These are phyloP conservation scores for Cistogaster globosa DNA, from an alignment of 2,888 invertebrate genomes.

Conservation along the genomic window DNA sequence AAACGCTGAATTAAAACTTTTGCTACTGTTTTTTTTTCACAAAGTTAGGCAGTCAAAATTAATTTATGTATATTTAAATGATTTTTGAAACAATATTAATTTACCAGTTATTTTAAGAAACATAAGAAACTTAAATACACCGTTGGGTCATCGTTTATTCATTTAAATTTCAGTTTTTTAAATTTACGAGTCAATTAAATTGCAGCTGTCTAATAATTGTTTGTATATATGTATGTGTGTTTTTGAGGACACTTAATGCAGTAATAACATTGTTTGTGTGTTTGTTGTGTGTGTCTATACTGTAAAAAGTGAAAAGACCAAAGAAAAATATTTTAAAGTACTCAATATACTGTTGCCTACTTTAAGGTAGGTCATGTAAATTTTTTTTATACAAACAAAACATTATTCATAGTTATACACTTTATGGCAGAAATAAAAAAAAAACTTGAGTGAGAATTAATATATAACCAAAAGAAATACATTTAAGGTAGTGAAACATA, in stretches of 20 bases:
- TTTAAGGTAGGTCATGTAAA: constrained; percentile 10
- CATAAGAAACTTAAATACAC: neutral
- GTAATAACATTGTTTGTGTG: constrained; percentile 26
- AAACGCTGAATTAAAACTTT: neutral
- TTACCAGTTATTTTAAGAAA: neutral
- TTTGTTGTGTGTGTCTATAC: constrained; percentile 13
- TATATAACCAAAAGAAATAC: too few relatives aligned
- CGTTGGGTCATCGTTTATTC: neutral
- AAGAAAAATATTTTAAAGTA: neutral
- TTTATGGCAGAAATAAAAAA: too few relatives aligned
- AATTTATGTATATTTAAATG: too few relatives aligned
- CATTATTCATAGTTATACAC: too few relatives aligned
- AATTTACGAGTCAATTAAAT: neutral
- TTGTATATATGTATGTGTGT: neutral
- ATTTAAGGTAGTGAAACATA: constrained; percentile 4
- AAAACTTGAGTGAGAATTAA: too few relatives aligned
- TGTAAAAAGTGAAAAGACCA: neutral
- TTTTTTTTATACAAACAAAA: neutral
- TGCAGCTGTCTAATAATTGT: neutral
- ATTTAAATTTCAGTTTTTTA: neutral
- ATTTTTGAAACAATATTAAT: neutral
- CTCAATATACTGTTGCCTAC: constrained; percentile 21
- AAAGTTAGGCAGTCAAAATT: neutral
- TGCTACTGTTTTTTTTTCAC: neutral
- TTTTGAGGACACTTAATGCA: constrained; percentile 1